Conservation (phyloP, 2,888 invertebrate genomes). For the Acrocyrtus sp. region DNA sequence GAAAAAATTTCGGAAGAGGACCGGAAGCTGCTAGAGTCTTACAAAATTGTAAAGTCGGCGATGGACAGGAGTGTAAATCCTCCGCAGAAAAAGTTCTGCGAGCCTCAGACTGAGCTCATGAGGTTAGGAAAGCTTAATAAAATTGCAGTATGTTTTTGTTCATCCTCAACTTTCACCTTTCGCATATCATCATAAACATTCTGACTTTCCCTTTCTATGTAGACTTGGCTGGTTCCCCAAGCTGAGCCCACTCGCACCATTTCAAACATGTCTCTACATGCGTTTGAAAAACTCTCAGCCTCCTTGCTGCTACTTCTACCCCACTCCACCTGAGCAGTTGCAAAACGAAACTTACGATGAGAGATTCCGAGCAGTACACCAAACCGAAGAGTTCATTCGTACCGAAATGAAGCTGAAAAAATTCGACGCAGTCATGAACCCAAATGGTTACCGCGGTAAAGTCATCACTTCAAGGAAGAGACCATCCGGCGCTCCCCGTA, state of each 20-base stretch:
- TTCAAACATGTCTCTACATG: conserved; percentile 12
- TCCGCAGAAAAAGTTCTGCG: conserved; percentile 28
- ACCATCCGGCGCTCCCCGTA: too few relatives aligned
- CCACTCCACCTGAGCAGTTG: not conserved
- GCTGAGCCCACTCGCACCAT: not conserved
- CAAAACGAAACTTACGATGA: conserved; percentile 44
- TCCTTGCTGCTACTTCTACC: not conserved
- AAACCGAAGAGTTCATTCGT: conserved; percentile 45
- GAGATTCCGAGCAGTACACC: conserved; percentile 49
- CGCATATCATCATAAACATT: too few relatives aligned
- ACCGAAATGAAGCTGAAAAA: conserved; percentile 24
- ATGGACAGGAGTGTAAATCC: conserved; percentile 8
- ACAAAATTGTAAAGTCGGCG: conserved; percentile 9
- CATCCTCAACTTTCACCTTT: too few relatives aligned
- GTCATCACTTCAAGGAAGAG: not conserved
- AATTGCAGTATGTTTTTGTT: too few relatives aligned
- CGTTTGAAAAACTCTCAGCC: not conserved
- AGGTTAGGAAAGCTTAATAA: too few relatives aligned
- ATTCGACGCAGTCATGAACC: conserved; percentile 32
- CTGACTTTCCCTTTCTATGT: not conserved
- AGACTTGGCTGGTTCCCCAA: conserved; percentile 53
- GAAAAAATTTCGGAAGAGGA: conserved; percentile 1
- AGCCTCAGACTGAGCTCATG: conserved; percentile 44
- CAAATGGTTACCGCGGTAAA: conserved; percentile 19
- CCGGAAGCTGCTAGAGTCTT: not conserved